These are phyloP conservation scores for Cerastis rubricosa DNA, from an alignment of 2,888 invertebrate species.

Conservation along the genomic window DNA sequence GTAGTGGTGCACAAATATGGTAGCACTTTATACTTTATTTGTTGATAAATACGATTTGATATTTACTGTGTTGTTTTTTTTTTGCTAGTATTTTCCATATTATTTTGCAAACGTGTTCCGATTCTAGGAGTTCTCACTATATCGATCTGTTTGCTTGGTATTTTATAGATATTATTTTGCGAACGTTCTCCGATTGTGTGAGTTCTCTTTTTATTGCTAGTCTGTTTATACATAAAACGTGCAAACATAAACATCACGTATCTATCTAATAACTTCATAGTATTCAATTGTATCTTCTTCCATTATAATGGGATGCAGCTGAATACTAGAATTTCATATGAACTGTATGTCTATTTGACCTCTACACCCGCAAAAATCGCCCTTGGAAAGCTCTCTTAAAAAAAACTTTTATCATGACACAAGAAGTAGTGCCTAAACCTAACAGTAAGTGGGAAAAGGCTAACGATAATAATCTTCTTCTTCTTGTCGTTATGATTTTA, in stretches of 20 bases:
- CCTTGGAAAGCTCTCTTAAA: too few species aligned
- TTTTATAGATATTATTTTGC: background rate
- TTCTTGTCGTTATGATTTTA: too few species aligned
- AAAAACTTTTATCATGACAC: too few species aligned
- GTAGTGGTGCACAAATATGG: constrained; percentile 67
- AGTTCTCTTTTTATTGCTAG: background rate
- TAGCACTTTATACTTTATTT: constrained; percentile 53
- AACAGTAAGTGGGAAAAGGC: too few species aligned
- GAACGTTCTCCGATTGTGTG: background rate
- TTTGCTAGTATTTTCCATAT: background rate
- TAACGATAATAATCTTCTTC: too few species aligned
- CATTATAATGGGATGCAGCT: too few species aligned
- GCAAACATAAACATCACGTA: background rate
- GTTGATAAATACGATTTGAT: constrained; percentile 47
- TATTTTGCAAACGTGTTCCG: background rate
- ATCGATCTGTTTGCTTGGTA: background rate
- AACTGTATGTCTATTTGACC: too few species aligned
- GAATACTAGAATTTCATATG: too few species aligned
- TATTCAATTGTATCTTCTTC: background rate
- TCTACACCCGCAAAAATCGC: too few species aligned
- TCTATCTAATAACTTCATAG: background rate
- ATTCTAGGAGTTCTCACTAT: background rate
- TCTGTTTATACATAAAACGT: background rate
- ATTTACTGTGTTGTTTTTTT: constrained; percentile 41
- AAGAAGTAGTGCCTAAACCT: too few species aligned